Conservation (phyloP, 2,888 invertebrate genomes). For the Hypercompe scribonia region DNA sequence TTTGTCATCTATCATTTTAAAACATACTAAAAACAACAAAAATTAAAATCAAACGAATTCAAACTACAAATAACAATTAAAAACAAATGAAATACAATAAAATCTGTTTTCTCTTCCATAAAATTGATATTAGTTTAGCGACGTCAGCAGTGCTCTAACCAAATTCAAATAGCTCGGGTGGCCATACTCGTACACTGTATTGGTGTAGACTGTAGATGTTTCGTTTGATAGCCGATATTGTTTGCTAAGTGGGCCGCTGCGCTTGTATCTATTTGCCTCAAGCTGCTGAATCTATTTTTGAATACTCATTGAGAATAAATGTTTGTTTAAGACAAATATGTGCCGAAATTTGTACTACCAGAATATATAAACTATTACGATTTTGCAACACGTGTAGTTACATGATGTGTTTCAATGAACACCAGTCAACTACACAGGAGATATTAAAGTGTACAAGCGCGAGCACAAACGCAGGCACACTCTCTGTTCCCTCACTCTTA, state of each 20-base stretch:
- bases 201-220: slow-evolving; percentile 48
- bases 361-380: neutral
- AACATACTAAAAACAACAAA: neutral
- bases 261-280: slow-evolving; percentile 37
- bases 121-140: slow-evolving; percentile 56
- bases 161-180: slow-evolving; percentile 51
- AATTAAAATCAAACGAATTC: neutral
- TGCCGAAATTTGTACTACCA: neutral
- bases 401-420: too few species aligned
- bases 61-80: neutral
- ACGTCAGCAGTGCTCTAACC: slow-evolving; percentile 49
- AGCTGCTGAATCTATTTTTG: slow-evolving; percentile 47
- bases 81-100: neutral
- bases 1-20: too few species aligned
- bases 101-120: slow-evolving; percentile 26
- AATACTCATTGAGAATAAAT: slow-evolving; percentile 31
- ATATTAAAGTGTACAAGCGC: too few species aligned
- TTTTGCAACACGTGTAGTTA: neutral
- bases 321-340: slow-evolving; percentile 26
- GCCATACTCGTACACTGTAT: slow-evolving; percentile 42
- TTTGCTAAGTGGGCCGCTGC: slow-evolving; percentile 28
- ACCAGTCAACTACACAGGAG: too few species aligned
- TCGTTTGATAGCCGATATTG: slow-evolving; percentile 37
- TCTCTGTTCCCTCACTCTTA: too few species aligned
- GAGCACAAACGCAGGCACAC: too few species aligned